phyloP scores from a whole-genome alignment of 2,113 vertebrate genomes.

The Cyprinodon tularosa region DNA sequence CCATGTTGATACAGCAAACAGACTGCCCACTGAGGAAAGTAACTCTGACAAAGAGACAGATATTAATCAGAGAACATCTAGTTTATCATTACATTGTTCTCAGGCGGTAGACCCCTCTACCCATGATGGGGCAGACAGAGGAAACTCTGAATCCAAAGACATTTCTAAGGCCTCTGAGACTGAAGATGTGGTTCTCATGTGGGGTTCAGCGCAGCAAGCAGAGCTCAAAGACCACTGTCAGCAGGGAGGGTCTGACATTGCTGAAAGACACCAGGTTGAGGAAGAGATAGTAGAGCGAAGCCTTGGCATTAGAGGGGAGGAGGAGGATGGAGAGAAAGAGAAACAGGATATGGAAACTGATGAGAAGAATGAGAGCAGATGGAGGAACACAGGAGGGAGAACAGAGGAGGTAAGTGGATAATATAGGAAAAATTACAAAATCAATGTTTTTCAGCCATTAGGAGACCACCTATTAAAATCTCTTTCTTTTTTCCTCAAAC shows the following conservation, averaged over 20 bases:
- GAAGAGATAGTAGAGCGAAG: slow-evolving; percentile 16
- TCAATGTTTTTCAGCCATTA: neutral
- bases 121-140: slow-evolving; percentile 20
- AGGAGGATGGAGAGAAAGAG: slow-evolving; percentile 60
- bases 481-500: neutral
- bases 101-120: slow-evolving; percentile 18
- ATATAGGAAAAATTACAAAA: neutral
- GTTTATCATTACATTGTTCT: slow-evolving; percentile 36
- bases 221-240: slow-evolving; percentile 37
- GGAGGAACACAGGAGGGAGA: slow-evolving; percentile 47
- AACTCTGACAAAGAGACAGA: slow-evolving; percentile 32
- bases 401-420: slow-evolving; percentile 45
- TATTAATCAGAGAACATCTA: slow-evolving; percentile 25
- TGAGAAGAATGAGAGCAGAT: slow-evolving; percentile 67
- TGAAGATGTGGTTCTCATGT: slow-evolving; percentile 29
- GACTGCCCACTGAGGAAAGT: slow-evolving; percentile 27
- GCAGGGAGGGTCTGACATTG: slow-evolving; percentile 4
- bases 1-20: slow-evolving; percentile 28
- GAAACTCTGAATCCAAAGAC: slow-evolving; percentile 45
- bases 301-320: slow-evolving; percentile 35
- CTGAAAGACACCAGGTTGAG: slow-evolving; percentile 20
- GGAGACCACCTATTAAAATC: slow-evolving; percentile 2
- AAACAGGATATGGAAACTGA: slow-evolving; percentile 68
- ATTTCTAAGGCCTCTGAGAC: slow-evolving; percentile 25
- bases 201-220: slow-evolving; percentile 39